Base-by-base conservation (phyloP, 1,140 invertebrate species). In the Apolygus lucorum region DNA sequence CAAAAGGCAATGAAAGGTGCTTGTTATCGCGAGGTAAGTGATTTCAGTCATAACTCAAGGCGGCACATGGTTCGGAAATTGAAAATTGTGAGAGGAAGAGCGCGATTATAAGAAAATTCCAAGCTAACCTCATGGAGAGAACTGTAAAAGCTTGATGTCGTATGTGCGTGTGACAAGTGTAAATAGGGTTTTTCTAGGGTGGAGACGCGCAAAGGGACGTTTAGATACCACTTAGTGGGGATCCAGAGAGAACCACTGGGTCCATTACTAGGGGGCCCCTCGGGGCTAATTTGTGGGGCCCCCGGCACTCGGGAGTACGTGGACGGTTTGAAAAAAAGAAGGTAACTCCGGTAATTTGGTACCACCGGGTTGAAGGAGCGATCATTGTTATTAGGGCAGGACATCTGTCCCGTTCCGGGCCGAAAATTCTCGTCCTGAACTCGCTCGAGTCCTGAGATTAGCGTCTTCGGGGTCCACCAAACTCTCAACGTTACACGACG, bases 151-250 rank as follows among this genome's bases (percentile, higher is more conserved):
- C n/a, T 63, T 63, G 62, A 63, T 63, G 62, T 63, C 27, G 26
- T 27, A 25, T 63, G 62, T 63, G 62, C 62, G 62, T 63, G 62
- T 63, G 21, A 63, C 62, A 63, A 63, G 62, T 63, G 62, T 63
- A 63, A 63, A 63, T 63, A 63, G 27, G 62, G 62, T 22, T 63
- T 27, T n/a, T n/a, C n/a, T n/a, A n/a, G n/a, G n/a, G n/a, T n/a
- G 22, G 26, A 63, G 27, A 63, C 26, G 17, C 22, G 62, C 21
- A 2, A 25, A 27, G 52, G 22, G 62, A 27, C 62, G 62, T 63
- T 63, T 63, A 63, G 62, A 63, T 22, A 27, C 62, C 22, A 8
- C 27, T 63, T 63, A 63, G 62, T 27, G 62, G 8, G 54, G 4
- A 11, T 4, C 4, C 4, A 25, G 14, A 22, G 62, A 25, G 62